These are phyloP conservation scores for Pseudomyrmex gracilis DNA, from an alignment of 1,140 invertebrate species.

Conservation along the genomic window DNA sequence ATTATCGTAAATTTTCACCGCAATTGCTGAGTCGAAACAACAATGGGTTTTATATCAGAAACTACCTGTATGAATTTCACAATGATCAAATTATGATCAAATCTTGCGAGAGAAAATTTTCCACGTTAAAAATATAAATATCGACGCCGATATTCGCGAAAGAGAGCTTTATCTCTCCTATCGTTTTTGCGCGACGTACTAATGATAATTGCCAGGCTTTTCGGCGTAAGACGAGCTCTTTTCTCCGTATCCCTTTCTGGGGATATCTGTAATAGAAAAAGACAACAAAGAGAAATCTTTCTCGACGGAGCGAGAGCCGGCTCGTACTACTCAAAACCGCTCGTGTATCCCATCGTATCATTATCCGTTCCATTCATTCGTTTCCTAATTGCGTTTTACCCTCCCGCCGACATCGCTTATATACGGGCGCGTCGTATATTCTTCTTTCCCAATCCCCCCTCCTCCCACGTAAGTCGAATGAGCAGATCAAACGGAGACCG, in stretches of 20 bases:
- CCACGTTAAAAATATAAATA: background rate
- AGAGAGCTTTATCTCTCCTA: too few species aligned
- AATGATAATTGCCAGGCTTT: background rate
- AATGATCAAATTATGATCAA: too few species aligned
- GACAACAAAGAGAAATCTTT: background rate
- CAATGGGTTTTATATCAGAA: background rate
- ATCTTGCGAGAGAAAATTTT: background rate
- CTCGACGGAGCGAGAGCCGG: slow-evolving; percentile 16
- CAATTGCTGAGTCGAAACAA: background rate
- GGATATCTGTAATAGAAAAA: background rate
- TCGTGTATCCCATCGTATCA: slow-evolving; percentile 1
- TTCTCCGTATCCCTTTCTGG: background rate
- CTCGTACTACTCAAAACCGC: slow-evolving; percentile 2
- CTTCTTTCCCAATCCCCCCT: too few species aligned
- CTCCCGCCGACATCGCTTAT: slow-evolving; percentile 2
- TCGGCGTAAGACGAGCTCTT: background rate
- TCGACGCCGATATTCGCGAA: too few species aligned
- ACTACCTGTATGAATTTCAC: background rate
- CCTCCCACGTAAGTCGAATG: slow-evolving; percentile 11
- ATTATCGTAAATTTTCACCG: background rate
- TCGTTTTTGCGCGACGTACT: background rate
- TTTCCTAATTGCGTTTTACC: slow-evolving; percentile 56
- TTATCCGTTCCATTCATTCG: slow-evolving; percentile 37
- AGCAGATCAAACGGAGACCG: slow-evolving; percentile 64
- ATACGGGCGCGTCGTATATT: too few species aligned